Percentiles rank a stretch among this genome's conserved stretches.
phyloP scores from a whole-genome alignment of 1,140 invertebrate genomes.

The Drosophila pachea region DNA sequence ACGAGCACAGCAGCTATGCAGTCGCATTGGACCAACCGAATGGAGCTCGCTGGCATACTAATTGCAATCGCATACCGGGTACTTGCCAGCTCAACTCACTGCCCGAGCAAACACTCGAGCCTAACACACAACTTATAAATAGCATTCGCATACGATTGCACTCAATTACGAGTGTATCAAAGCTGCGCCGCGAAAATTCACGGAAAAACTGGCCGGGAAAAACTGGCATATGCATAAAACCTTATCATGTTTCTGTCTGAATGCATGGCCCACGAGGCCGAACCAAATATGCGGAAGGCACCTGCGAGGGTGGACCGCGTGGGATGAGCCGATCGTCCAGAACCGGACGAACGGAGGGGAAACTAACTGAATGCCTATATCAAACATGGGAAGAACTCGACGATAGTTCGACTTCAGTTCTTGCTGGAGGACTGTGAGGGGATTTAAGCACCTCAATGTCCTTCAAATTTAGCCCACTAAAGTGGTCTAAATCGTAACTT shows the following conservation, averaged over 20 bases:
- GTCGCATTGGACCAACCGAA: conserved; percentile 5
- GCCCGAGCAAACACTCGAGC: not conserved
- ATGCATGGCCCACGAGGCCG: conserved; percentile 46
- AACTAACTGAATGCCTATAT: no score
- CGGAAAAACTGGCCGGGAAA: not conserved
- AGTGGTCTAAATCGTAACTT: no score
- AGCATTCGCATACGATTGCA: conserved; percentile 1
- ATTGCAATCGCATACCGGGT: conserved; percentile 19
- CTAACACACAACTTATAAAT: not conserved
- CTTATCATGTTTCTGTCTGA: conserved; percentile 34
- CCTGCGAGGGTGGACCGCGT: not conserved
- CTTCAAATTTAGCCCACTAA: no score
- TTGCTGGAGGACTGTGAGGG: no score
- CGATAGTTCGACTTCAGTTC: no score
- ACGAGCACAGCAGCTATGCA: conserved; percentile 25
- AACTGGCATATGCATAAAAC: conserved; percentile 22
- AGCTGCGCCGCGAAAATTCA: conserved; percentile 16
- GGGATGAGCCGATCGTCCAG: conserved; percentile 3
- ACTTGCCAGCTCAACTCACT: not conserved
- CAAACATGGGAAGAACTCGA: no score
- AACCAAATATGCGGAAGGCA: conserved; percentile 25
- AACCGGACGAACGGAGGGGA: not conserved
- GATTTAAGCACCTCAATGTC: no score
- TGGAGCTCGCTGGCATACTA: conserved; percentile 5
- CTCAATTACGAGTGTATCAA: conserved; percentile 13